phyloP scores from a whole-genome alignment of 2,797 vertebrate genomes.

The Protosalanx chinensis region DNA sequence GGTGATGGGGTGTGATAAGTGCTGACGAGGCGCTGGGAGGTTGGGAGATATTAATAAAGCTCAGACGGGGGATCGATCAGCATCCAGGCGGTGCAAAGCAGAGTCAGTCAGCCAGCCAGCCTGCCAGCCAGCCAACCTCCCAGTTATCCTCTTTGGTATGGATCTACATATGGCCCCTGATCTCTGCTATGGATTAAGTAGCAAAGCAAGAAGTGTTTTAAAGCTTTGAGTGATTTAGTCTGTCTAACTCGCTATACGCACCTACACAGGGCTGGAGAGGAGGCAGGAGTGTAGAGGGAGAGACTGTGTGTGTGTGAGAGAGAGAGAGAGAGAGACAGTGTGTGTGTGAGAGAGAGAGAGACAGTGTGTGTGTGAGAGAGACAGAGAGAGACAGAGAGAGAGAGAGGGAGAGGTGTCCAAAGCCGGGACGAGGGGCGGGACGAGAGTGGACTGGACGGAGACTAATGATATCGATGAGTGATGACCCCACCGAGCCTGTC shows the following conservation, averaged over 20 bases:
- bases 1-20: neutral
- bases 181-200: neutral
- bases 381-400: neutral
- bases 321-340: neutral
- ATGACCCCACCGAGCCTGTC: too few relatives aligned
- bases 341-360: neutral
- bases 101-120: too few relatives aligned
- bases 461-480: too few relatives aligned
- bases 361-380: neutral
- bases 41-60: constrained; percentile 9
- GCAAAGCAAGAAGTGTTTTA: constrained; percentile 3
- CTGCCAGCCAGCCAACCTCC: too few relatives aligned
- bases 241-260: neutral
- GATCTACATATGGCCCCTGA: neutral
- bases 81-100: too few relatives aligned
- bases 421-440: neutral
- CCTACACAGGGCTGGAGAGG: neutral
- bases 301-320: too few relatives aligned
- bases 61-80: neutral
- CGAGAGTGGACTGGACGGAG: neutral
- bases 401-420: neutral
- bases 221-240: constrained; percentile 9
- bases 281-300: neutral
- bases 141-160: constrained; percentile 1
- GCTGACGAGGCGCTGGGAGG: neutral